These are phyloP conservation scores for Forbesichthys agassizii DNA, from an alignment of 2,113 vertebrate species.

Conservation along the genomic window DNA sequence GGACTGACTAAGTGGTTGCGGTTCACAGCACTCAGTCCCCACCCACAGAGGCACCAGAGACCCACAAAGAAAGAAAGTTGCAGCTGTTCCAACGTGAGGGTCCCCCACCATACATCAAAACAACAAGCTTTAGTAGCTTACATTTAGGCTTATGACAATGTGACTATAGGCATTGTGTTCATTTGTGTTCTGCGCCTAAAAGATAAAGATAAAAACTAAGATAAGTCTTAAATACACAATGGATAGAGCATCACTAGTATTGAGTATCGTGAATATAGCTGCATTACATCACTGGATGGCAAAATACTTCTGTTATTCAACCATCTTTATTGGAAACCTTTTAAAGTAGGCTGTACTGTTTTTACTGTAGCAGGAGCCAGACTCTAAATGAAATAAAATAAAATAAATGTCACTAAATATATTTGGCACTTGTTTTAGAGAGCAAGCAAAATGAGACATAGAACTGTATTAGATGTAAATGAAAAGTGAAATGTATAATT, in stretches of 20 bases:
- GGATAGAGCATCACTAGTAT: not conserved
- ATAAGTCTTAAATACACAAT: not conserved
- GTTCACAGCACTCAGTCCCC: not conserved
- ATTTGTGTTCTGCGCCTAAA: too few relatives aligned
- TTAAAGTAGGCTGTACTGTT: not conserved
- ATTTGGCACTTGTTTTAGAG: not conserved
- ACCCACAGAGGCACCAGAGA: not conserved
- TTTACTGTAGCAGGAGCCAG: not conserved
- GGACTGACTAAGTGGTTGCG: too few relatives aligned
- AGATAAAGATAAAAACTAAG: not conserved
- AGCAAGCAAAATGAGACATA: not conserved
- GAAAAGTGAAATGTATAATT: not conserved
- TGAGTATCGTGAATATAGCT: not conserved
- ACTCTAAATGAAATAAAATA: not conserved
- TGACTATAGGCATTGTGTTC: too few relatives aligned
- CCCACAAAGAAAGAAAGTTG: not conserved
- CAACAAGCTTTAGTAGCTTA: not conserved
- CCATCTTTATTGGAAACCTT: not conserved
- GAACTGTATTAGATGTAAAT: not conserved
- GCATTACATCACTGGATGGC: constrained; percentile 4
- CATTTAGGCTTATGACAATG: too few relatives aligned
- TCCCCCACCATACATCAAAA: not conserved
- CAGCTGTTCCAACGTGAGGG: constrained; percentile 16
- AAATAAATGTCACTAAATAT: not conserved
- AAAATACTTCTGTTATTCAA: not conserved